A percentile compares a stretch with the other conserved stretches of the same genome.
These are phyloP conservation scores for Ooceraea biroi DNA, from an alignment of 1,140 invertebrate genomes.

Conservation along the genomic window DNA sequence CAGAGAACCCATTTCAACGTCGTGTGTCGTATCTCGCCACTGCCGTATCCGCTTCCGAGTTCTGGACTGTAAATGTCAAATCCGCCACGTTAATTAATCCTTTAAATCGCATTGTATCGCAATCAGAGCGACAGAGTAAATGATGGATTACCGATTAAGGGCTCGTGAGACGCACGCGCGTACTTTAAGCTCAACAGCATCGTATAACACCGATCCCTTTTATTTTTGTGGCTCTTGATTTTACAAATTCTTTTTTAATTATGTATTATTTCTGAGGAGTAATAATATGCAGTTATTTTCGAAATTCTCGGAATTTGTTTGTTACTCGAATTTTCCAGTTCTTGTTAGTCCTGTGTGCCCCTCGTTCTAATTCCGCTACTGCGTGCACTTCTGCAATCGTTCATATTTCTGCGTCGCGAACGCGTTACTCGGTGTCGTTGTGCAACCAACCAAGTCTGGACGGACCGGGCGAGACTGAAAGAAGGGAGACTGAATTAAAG, in stretches of 20 bases:
- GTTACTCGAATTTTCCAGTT: not conserved
- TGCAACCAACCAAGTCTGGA: slow-evolving; percentile 30
- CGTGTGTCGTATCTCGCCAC: slow-evolving; percentile 38
- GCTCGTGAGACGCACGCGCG: not conserved
- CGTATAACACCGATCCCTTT: no score
- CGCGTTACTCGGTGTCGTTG: slow-evolving; percentile 5
- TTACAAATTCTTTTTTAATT: not conserved
- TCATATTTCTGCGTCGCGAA: slow-evolving; percentile 47
- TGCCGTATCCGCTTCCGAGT: slow-evolving; percentile 57
- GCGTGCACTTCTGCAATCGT: slow-evolving; percentile 20
- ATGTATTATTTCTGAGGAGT: not conserved
- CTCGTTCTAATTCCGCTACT: not conserved
- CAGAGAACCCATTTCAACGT: slow-evolving; percentile 70
- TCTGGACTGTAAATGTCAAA: slow-evolving; percentile 48
- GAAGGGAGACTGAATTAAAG: not conserved
- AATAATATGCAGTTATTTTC: not conserved
- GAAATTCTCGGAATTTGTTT: not conserved
- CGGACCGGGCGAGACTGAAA: not conserved
- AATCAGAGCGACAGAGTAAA: slow-evolving; percentile 19
- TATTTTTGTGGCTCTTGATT: not conserved
- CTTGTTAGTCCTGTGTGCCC: not conserved
- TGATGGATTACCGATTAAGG: not conserved
- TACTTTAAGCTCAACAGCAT: not conserved
- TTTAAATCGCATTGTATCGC: not conserved
- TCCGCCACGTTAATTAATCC: slow-evolving; percentile 49